Base-by-base conservation (phyloP, 2,797 vertebrate species). In the Lepus oiostolus region DNA sequence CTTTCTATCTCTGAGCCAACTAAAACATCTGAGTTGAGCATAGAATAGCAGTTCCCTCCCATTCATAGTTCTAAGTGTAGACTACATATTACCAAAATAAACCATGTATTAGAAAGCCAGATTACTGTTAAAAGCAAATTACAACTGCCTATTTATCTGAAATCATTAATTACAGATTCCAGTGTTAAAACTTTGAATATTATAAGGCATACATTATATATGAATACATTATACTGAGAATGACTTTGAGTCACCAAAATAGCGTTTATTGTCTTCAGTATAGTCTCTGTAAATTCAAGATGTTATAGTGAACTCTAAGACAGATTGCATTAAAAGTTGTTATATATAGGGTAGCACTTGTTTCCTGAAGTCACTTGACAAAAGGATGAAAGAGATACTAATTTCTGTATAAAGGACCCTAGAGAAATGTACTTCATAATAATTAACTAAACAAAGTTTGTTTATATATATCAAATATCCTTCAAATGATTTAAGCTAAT, bases 341-440 rank as follows among this genome's bases (percentile, higher is more conserved):
- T 50, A 62, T 26, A 42, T 82, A 26, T 76, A 76, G n/a, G 22
- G 47, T 85, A 52, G 26, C 63, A 38, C 26, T 54, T 75, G 17
- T 68, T 83, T 72, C 22, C 7, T 83, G 13, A 83, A 76, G 2
- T 77, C 2, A 16, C 4, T 35, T 87, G 30, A 54, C 17, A 71
- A 54, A 35, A 67, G 38, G 5, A 35, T 47, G 47, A 74, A 91
- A 88, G 19, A 60, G 22, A 10, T 54, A 42, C 67, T 81, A 16
- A 58, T 71, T 70, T 88, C 21, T 90, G 30, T 63, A 2, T 93
- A 75, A 93, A 75, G 30, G 84, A 65, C 3, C 60, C 22, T 62
- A 16, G 32, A 67, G 86, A 90, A 87, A 71, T 47, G 77, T 91
- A 54, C 38, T 93, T 70, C 5, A 52, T 80, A 85, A 28, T 93